Evolutionary conservation across 2,113 vertebrate species (phyloP).

Genomic region (Leptobrachium leishanense): DNA sequence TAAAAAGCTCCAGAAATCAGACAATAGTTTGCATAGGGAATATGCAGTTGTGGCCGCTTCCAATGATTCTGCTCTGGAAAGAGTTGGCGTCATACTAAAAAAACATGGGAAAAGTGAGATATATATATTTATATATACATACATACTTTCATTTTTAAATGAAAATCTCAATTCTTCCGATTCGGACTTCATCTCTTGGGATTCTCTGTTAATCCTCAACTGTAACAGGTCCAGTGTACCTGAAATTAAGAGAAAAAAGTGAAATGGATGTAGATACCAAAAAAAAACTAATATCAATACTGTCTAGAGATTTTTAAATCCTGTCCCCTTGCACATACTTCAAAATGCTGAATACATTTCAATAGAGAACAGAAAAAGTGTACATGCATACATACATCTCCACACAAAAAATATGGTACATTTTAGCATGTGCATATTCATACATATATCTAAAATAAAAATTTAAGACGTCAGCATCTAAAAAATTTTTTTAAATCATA

Average conservation of each 20-base stretch:
- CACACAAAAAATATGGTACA: background rate
- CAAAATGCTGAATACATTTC: too few relatives aligned
- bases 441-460: too few relatives aligned
- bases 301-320: too few relatives aligned
- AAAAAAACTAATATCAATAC: conserved; percentile 18
- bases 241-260: conserved; percentile 1
- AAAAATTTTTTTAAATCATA: too few relatives aligned
- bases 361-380: background rate
- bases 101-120: background rate
- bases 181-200: conserved; percentile 40
- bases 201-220: conserved; percentile 32
- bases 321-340: too few relatives aligned
- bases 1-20: background rate
- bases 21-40: background rate
- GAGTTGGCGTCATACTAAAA: too few relatives aligned
- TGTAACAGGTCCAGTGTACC: conserved; percentile 48
- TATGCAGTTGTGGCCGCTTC: background rate
- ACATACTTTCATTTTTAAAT: conserved; percentile 44
- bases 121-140: background rate
- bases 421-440: too few relatives aligned
- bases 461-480: too few relatives aligned
- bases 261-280: conserved; percentile 46
- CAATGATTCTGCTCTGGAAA: too few relatives aligned
- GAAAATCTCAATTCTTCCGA: conserved; percentile 15
- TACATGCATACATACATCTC: background rate